Base-by-base conservation (phyloP, 2,113 vertebrate genomes). In the Hyaena hyaena region DNA sequence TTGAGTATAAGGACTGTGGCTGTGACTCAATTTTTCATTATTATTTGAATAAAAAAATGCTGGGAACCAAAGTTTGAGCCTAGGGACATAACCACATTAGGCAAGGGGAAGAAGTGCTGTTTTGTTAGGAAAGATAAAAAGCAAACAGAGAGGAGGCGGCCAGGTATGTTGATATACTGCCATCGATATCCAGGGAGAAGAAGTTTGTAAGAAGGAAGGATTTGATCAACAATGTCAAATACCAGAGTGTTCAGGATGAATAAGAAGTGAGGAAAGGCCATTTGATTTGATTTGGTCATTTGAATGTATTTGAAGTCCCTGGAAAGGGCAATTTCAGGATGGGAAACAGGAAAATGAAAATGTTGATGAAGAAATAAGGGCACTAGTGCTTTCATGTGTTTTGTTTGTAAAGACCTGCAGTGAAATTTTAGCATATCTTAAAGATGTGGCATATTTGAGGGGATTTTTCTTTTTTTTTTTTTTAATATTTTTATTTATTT, bases 91-190 rank as follows among this genome's bases (percentile, higher is more conserved):
- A 80, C 7, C 15, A 50, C 10, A 58, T 55, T 80, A 90, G 23
- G 5, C 31, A 53, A 85, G 81, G 33, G 21, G 17, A 79, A 69
- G 48, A 93, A 90, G 55, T n/a, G 23, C 68, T 83, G 0, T 50
- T 93, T 94, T 69, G 5, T 73, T 11, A 83, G 83, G 35, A 89
- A 93, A 79, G 68, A 90, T n/a, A 61, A 39, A 65, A 87, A 50
- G 16, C 50, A 76, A 26, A 48, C 12, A 39, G 23, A 90, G 12
- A 69, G 69, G 48, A 53, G 28, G 19, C 23, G 3, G 12, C 9
- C n/a, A 21, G 43, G 65, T 39, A 9, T 33, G 35, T 17, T 79
- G n/a, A 58, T 12, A 43, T 1, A 69, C 65, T 73, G 9, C 16
- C 45, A 12, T 39, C 39, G 16, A 8, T 83, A 7, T 50, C 19